These are phyloP conservation scores for Cotesia typhae DNA, from an alignment of 1,140 invertebrate species.

Conservation along the genomic window DNA sequence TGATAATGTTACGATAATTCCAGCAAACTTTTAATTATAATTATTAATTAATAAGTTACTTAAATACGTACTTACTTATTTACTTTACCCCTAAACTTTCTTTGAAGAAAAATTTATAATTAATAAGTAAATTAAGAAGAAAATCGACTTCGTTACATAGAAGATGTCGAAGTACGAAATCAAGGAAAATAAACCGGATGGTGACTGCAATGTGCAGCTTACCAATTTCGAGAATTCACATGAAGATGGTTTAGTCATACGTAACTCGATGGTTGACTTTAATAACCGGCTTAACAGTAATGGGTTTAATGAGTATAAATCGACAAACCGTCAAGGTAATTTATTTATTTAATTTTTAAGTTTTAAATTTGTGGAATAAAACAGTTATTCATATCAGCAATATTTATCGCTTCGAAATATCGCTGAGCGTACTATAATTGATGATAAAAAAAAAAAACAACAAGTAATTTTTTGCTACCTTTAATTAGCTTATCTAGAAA, in stretches of 20 bases:
- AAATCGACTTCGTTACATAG: not conserved
- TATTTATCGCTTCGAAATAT: conserved; percentile 6
- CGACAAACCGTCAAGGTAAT: conserved; percentile 9
- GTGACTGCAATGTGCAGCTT: conserved; percentile 50
- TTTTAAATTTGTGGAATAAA: too few relatives aligned
- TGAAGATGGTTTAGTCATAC: conserved; percentile 42
- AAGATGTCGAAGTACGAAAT: conserved; percentile 59
- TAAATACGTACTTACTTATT: too few relatives aligned
- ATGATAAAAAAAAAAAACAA: too few relatives aligned
- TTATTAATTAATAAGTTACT: too few relatives aligned
- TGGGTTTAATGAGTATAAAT: conserved; percentile 16
- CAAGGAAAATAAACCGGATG: conserved; percentile 52
- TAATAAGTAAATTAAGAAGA: not conserved
- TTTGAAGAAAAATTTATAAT: too few relatives aligned
- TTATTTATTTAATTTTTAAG: not conserved
- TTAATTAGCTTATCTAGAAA: too few relatives aligned
- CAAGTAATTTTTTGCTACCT: too few relatives aligned
- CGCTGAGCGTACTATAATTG: too few relatives aligned
- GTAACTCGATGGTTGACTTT: not conserved
- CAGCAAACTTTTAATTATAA: too few relatives aligned
- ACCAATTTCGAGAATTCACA: conserved; percentile 51
- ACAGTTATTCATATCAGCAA: not conserved
- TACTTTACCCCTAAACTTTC: too few relatives aligned
- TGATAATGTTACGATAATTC: too few relatives aligned
- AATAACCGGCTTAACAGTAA: not conserved